Conservation (phyloP, 2,113 vertebrate genomes). For the Murina feae region DNA sequence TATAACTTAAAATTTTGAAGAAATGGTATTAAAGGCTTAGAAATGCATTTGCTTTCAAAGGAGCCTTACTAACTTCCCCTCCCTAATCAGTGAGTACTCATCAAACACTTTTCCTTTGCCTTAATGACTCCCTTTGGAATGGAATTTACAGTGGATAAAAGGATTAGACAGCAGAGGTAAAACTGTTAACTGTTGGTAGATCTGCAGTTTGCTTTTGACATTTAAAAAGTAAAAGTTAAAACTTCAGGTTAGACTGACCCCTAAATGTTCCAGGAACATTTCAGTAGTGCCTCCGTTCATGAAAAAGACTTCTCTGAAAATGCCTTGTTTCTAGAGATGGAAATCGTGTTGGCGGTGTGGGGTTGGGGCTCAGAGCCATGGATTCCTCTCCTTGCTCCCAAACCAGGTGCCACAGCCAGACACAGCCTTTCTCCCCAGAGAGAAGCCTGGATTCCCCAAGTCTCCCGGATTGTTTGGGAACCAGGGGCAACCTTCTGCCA, state of each 20-base stretch:
- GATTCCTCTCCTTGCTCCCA: not conserved
- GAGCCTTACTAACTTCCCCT: not conserved
- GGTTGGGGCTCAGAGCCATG: not conserved
- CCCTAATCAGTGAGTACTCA: not conserved
- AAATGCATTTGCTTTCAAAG: not conserved
- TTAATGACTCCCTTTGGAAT: constrained; percentile 1
- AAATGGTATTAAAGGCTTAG: not conserved
- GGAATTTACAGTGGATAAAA: constrained; percentile 30
- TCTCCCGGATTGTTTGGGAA: not conserved
- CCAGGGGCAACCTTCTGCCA: not conserved
- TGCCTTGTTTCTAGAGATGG: constrained; percentile 11
- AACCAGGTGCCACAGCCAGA: not conserved
- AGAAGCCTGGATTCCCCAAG: not conserved
- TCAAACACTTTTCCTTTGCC: not conserved
- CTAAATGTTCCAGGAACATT: not conserved
- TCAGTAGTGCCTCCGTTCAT: not conserved
- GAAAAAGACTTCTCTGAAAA: constrained; percentile 30
- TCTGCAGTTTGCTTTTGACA: constrained; percentile 17
- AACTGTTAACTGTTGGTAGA: not conserved
- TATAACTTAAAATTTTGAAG: constrained; percentile 15
- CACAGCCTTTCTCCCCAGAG: not conserved
- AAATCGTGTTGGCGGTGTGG: not conserved
- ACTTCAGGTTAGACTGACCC: not conserved
- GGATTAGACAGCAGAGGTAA: not conserved
- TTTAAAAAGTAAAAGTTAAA: constrained; percentile 38